Percentiles rank a stretch among this genome's conserved stretches.
phyloP scores from a whole-genome alignment of 2,797 vertebrate species.

The Acanthurus tractus region DNA sequence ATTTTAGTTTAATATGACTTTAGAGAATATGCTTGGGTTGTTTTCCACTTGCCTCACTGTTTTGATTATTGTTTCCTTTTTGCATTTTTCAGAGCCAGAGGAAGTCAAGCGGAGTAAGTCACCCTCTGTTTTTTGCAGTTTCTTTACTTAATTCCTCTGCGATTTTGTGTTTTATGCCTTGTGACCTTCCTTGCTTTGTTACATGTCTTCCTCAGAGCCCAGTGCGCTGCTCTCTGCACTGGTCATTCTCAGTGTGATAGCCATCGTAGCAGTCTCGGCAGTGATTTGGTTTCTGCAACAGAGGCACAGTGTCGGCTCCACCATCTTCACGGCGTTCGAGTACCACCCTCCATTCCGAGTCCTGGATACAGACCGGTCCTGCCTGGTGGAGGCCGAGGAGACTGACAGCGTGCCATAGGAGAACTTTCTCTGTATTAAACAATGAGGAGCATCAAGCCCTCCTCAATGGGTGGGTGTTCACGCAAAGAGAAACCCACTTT shows the following conservation, averaged over 20 bases:
- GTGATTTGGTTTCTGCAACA: conserved; percentile 88
- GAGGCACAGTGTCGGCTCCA: conserved; percentile 73
- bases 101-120: conserved; percentile 75
- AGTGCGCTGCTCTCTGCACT: conserved; percentile 78
- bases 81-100: conserved; percentile 61
- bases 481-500: conserved; percentile 26
- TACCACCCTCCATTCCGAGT: conserved; percentile 85
- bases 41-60: conserved; percentile 36
- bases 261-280: conserved; percentile 84
- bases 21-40: not conserved
- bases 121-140: conserved; percentile 24
- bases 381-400: conserved; percentile 90
- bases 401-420: conserved; percentile 80
- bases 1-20: not conserved
- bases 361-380: conserved; percentile 83
- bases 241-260: conserved; percentile 87
- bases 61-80: conserved; percentile 12
- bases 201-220: conserved; percentile 66
- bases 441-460: conserved; percentile 9
- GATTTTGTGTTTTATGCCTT: conserved; percentile 12
- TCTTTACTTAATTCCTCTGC: conserved; percentile 38
- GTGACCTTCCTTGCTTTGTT: conserved; percentile 66
- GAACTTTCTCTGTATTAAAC: not conserved
- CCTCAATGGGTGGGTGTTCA: conserved; percentile 20
- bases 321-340: conserved; percentile 81